phyloP scores from a whole-genome alignment of 2,888 invertebrate genomes.

The Acronicta aceris region DNA sequence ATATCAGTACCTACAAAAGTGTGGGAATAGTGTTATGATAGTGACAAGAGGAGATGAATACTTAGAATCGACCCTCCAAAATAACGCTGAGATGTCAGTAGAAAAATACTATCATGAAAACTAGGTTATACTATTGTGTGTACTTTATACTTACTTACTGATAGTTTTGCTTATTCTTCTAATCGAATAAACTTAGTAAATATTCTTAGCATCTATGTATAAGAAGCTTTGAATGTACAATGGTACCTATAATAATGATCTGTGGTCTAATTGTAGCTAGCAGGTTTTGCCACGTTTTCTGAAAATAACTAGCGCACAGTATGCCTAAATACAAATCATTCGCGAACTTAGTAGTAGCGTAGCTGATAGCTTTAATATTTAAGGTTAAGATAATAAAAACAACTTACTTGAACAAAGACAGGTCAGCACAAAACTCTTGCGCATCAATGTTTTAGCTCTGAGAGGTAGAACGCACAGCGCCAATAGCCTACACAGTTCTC shows the following conservation, averaged over 20 bases:
- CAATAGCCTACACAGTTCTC: slow-evolving; percentile 34
- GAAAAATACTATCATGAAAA: no score
- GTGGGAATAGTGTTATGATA: no score
- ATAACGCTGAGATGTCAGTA: no score
- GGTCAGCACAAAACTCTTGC: slow-evolving; percentile 22
- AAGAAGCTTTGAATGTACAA: background rate
- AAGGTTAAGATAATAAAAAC: slow-evolving; percentile 18
- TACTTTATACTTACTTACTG: no score
- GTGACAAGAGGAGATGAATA: no score
- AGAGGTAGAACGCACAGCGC: slow-evolving; percentile 30
- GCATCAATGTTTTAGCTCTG: slow-evolving; percentile 23
- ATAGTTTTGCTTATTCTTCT: no score
- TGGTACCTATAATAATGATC: background rate
- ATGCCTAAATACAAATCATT: slow-evolving; percentile 1
- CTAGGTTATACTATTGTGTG: no score
- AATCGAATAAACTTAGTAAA: no score
- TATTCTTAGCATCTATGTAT: no score
- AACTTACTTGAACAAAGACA: slow-evolving; percentile 34
- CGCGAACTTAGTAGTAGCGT: slow-evolving; percentile 1
- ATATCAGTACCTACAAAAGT: no score
- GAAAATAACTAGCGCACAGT: background rate
- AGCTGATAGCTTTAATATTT: slow-evolving; percentile 1
- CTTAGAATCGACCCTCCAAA: no score
- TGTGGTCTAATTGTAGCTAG: background rate
- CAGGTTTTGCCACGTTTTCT: slow-evolving; percentile 17